phyloP scores from a whole-genome alignment of 2,113 vertebrate species.

The Telmatochromis sp. region DNA sequence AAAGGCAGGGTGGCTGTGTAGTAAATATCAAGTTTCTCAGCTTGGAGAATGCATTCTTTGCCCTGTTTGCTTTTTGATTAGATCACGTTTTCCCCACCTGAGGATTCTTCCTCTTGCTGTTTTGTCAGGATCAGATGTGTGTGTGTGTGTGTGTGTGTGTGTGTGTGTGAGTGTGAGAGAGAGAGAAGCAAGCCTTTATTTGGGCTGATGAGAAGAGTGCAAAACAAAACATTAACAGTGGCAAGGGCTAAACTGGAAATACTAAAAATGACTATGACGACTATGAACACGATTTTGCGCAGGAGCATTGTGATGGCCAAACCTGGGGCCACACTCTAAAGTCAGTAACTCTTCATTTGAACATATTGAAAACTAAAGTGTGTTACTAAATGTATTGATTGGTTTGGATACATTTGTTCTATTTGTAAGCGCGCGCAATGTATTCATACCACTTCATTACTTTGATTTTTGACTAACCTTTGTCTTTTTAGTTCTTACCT shows the following conservation, averaged over 20 bases:
- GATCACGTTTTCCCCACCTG: not conserved
- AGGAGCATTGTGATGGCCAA: not conserved
- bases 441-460: not conserved
- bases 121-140: rapidly evolving
- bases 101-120: not conserved
- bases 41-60: not conserved
- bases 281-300: not conserved
- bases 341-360: not conserved
- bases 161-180: not conserved
- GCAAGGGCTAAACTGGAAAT: not conserved
- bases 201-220: not conserved
- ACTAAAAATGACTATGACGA: rapidly evolving
- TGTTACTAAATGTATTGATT: not conserved
- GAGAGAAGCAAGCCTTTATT: not conserved
- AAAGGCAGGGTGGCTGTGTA: not conserved
- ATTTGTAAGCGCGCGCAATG: not conserved
- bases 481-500: not conserved
- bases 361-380: not conserved
- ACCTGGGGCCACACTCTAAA: not conserved
- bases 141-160: not conserved
- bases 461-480: not conserved
- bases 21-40: not conserved
- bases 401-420: not conserved
- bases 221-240: not conserved
- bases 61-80: not conserved